These are phyloP conservation scores for Eristalis tenax DNA, from an alignment of 2,888 invertebrate genomes.

Conservation along the genomic window DNA sequence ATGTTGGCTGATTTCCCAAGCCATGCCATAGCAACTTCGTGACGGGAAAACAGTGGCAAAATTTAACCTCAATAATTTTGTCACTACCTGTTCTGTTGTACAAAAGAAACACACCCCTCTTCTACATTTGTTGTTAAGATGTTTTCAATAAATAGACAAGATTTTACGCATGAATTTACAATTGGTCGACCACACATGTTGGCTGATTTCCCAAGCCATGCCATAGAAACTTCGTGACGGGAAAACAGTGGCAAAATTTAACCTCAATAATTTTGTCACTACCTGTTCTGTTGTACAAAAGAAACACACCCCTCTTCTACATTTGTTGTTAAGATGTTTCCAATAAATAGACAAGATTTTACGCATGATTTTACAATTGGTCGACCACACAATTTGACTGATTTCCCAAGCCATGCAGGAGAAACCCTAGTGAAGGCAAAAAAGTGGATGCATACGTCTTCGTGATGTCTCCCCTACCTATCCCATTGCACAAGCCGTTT, in stretches of 20 bases:
- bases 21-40: no score
- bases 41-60: no score
- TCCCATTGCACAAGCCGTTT: slow-evolving; percentile 30
- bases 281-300: slow-evolving; percentile 48
- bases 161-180: slow-evolving; percentile 42
- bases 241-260: slow-evolving; percentile 41
- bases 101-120: no score
- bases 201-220: slow-evolving; percentile 58
- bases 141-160: no score
- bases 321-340: no score
- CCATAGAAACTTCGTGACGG: slow-evolving; percentile 19
- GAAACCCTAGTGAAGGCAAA: slow-evolving; percentile 15
- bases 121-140: no score
- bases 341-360: no score
- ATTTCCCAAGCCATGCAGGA: slow-evolving; percentile 59
- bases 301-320: no score
- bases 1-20: no score
- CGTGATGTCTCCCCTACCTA: not conserved
- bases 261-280: slow-evolving; percentile 11
- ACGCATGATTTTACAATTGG: slow-evolving; percentile 50
- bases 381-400: slow-evolving; percentile 18
- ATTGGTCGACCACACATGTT: slow-evolving; percentile 28
- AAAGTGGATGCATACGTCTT: slow-evolving; percentile 14
- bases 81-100: no score
- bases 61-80: no score